Evolutionary conservation across 2,113 vertebrate genomes (phyloP).

Genomic region (Seriola aureovittata): DNA sequence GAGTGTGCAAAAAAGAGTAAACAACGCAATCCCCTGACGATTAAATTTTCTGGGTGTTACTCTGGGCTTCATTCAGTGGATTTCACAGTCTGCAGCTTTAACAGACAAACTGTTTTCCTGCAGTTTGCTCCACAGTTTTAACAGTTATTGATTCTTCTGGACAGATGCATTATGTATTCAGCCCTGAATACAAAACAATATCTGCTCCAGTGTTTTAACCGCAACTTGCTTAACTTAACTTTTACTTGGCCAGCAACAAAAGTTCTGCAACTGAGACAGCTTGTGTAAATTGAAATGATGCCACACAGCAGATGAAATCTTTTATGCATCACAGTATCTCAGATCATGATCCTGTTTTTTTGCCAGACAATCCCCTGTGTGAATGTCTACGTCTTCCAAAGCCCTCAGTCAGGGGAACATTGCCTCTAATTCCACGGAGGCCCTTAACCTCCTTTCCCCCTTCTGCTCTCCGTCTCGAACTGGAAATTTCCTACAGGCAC

Average conservation of each 20-base stretch:
- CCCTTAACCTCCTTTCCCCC: conserved; percentile 47
- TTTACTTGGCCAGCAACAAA: conserved; percentile 2
- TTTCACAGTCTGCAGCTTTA: conserved; percentile 27
- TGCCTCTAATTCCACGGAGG: conserved; percentile 52
- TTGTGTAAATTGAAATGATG: conserved; percentile 15
- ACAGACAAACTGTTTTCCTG: conserved; percentile 36
- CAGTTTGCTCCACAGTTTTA: conserved; percentile 9
- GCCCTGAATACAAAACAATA: conserved; percentile 1
- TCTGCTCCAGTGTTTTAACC: not conserved
- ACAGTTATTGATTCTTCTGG: conserved; percentile 25
- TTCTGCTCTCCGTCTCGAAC: conserved; percentile 45
- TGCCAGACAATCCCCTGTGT: conserved; percentile 41
- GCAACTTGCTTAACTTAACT: conserved; percentile 4
- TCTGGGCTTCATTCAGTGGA: conserved; percentile 16
- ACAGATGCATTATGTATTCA: conserved; percentile 15
- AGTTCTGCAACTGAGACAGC: conserved; percentile 17
- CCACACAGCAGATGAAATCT: conserved; percentile 26
- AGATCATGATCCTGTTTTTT: conserved; percentile 34
- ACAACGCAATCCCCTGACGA: conserved; percentile 23
- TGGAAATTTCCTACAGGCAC: conserved; percentile 53
- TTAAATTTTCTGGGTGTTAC: conserved; percentile 21
- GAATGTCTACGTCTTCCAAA: conserved; percentile 29
- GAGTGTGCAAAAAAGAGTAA: conserved; percentile 47
- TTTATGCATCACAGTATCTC: conserved; percentile 39
- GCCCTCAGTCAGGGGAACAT: conserved; percentile 35